phyloP scores from a whole-genome alignment of 2,797 vertebrate genomes.

The Simalia tracyae region DNA sequence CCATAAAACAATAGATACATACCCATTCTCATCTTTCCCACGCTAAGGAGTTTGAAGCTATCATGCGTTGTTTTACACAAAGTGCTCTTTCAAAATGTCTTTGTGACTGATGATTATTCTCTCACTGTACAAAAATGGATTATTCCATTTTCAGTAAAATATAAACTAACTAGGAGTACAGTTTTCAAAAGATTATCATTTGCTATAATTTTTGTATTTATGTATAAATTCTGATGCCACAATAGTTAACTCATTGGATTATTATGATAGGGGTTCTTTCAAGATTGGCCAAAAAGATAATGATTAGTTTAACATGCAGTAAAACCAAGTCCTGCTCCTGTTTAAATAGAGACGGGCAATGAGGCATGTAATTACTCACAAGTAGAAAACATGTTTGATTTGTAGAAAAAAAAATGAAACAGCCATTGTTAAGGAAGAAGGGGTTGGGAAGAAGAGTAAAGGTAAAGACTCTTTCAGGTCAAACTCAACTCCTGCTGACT shows the following conservation, averaged over 20 bases:
- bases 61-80: background rate
- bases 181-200: conserved; percentile 40
- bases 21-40: background rate
- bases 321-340: conserved; percentile 7
- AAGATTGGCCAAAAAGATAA: conserved; percentile 23
- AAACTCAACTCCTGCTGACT: background rate
- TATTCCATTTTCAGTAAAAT: background rate
- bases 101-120: background rate
- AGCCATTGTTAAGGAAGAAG: background rate
- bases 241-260: conserved; percentile 8
- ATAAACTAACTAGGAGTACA: conserved; percentile 14
- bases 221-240: background rate
- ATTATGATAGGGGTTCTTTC: background rate
- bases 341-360: background rate
- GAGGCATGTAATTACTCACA: background rate
- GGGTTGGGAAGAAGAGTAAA: background rate
- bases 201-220: conserved; percentile 7
- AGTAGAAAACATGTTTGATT: background rate
- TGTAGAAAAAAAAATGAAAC: background rate
- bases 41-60: background rate
- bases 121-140: background rate
- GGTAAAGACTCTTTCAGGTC: background rate
- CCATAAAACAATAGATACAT: background rate
- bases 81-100: background rate
- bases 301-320: background rate